These are phyloP conservation scores for Neodiprion fabricii DNA, from an alignment of 1,140 invertebrate genomes.

Conservation along the genomic window DNA sequence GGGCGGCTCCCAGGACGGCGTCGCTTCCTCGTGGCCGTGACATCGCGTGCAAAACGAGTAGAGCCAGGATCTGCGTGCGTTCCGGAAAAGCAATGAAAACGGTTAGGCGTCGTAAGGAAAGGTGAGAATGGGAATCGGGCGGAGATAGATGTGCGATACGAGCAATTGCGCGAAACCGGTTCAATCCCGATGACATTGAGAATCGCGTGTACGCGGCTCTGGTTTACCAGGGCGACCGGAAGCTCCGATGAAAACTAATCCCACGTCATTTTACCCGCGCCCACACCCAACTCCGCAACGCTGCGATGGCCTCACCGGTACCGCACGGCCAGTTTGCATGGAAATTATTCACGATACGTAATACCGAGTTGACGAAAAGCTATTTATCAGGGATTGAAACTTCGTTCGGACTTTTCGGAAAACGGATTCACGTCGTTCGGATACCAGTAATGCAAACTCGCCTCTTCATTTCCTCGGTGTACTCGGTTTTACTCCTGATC, in stretches of 20 bases:
- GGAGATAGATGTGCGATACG: background rate
- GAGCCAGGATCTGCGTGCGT: conserved; percentile 71
- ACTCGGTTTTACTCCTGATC: conserved; percentile 59
- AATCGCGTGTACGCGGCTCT: background rate
- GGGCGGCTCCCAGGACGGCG: conserved; percentile 78
- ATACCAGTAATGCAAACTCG: conserved; percentile 28
- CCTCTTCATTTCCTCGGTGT: conserved; percentile 57
- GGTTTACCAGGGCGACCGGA: background rate
- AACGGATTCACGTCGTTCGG: no score
- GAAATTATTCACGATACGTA: no score
- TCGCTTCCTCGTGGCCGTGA: conserved; percentile 69
- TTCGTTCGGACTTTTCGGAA: no score
- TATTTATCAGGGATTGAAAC: no score
- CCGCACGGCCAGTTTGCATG: no score
- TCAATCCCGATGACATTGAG: background rate
- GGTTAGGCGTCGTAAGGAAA: background rate
- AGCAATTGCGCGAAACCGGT: background rate
- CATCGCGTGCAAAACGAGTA: conserved; percentile 75
- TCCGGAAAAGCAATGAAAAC: background rate
- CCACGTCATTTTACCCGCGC: conserved; percentile 3
- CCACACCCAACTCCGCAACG: background rate
- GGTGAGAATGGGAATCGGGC: background rate
- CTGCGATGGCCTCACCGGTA: no score
- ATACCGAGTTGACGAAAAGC: no score
- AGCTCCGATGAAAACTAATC: background rate